A percentile compares a stretch with the other conserved stretches of the same genome.
Evolutionary conservation across 2,888 invertebrate species (phyloP).

Genomic region (Acanthosepion lycidas): DNA sequence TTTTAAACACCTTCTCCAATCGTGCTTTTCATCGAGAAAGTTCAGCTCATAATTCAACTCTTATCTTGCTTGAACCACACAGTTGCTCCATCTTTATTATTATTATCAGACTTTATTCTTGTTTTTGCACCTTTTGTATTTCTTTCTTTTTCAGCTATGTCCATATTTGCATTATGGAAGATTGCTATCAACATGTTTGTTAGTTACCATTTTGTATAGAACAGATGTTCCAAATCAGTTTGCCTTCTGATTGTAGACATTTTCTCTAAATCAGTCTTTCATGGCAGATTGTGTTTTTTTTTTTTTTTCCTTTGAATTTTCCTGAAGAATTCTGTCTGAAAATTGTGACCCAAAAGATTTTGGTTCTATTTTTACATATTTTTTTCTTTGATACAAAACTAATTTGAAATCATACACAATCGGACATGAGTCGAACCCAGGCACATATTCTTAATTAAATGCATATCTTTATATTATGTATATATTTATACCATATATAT

Average conservation of each 20-base stretch:
- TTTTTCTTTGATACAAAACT: no score
- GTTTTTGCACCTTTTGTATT: background rate
- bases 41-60: constrained; percentile 18
- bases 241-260: no score
- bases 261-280: background rate
- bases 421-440: no score
- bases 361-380: no score
- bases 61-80: background rate
- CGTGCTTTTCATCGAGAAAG: background rate
- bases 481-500: no score
- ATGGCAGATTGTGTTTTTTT: background rate
- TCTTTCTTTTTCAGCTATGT: background rate
- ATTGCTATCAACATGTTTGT: background rate
- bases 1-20: background rate
- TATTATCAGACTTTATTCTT: background rate
- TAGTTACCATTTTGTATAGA: background rate
- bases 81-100: background rate
- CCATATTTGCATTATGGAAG: constrained; percentile 12
- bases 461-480: no score
- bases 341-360: no score
- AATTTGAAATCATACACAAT: no score
- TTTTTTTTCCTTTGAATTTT: background rate
- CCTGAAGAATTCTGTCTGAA: no score
- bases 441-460: no score
- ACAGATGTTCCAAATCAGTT: background rate